phyloP scores from a whole-genome alignment of 2,888 invertebrate species.

The Drosophila suboccidentalis region DNA sequence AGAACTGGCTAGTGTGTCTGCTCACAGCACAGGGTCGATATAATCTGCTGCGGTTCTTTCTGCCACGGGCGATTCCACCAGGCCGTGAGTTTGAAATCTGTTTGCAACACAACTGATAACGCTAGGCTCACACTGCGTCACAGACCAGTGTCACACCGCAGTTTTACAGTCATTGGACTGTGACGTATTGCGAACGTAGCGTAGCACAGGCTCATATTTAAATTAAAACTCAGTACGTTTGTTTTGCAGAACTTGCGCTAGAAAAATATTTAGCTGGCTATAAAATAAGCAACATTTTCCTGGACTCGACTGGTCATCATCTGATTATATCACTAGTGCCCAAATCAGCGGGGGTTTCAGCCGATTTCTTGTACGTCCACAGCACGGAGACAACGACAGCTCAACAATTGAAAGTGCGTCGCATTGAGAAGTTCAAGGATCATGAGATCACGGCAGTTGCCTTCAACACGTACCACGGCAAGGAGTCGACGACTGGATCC shows the following conservation, averaged over 20 bases:
- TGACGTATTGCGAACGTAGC: no score
- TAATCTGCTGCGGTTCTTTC: conserved; percentile 92
- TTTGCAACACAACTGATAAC: background rate
- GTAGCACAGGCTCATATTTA: no score
- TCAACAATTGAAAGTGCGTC: conserved; percentile 91
- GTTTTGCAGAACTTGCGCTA: conserved; percentile 77
- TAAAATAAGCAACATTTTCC: conserved; percentile 82
- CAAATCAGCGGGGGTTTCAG: conserved; percentile 86
- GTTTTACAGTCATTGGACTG: no score
- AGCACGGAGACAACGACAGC: conserved; percentile 81
- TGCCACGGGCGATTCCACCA: conserved; percentile 91
- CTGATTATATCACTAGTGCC: conserved; percentile 90
- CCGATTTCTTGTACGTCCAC: conserved; percentile 93
- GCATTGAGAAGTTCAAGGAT: conserved; percentile 85
- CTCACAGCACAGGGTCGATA: conserved; percentile 90
- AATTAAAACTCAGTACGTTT: background rate
- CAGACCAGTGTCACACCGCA: no score
- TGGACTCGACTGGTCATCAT: conserved; percentile 95
- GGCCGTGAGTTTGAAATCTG: conserved; percentile 88
- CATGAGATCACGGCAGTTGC: conserved; percentile 96
- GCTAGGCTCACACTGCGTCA: no score
- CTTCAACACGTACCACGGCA: conserved; percentile 92
- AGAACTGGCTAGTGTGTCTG: conserved; percentile 93
- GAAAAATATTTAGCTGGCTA: conserved; percentile 84
- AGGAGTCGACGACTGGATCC: conserved; percentile 91